Evolutionary conservation across 2,113 vertebrate species (phyloP).

Genomic region (Nannospalax galili): DNA sequence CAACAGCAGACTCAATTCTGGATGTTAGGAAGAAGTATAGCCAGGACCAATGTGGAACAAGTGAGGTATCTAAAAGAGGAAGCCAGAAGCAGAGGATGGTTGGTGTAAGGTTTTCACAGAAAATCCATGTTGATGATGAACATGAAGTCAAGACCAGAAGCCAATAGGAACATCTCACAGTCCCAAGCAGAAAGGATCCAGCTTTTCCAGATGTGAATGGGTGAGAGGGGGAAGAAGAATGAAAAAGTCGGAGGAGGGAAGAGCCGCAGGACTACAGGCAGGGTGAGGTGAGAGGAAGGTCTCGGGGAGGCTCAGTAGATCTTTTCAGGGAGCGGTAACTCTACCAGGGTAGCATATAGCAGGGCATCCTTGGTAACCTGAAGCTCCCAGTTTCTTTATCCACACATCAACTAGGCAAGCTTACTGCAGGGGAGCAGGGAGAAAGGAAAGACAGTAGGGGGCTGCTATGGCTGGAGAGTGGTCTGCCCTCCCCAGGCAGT

Average conservation of each 20-base stretch:
- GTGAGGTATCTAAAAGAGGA: neutral
- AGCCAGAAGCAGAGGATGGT: neutral
- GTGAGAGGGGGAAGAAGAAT: neutral
- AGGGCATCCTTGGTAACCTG: neutral
- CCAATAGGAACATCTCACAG: neutral
- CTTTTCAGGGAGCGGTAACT: neutral
- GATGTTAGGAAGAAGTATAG: neutral
- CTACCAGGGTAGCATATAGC: accelerated
- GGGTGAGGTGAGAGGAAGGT: neutral
- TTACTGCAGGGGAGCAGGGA: neutral
- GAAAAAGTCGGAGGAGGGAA: neutral
- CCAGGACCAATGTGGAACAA: too few species aligned
- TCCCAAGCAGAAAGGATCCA: neutral
- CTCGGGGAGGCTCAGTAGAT: neutral
- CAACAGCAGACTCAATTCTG: neutral
- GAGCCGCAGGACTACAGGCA: neutral
- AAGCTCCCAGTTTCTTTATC: neutral
- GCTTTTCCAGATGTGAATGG: neutral
- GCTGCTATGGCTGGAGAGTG: neutral
- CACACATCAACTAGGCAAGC: neutral
- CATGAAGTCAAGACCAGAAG: neutral
- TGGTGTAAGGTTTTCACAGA: neutral
- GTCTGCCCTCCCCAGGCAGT: neutral
- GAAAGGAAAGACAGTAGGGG: neutral
- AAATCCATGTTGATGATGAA: neutral